Evolutionary conservation across 2,888 invertebrate genomes (phyloP), one percentile per base, ranked within the genome.

Genomic region (Ennomos erosarius): DNA sequence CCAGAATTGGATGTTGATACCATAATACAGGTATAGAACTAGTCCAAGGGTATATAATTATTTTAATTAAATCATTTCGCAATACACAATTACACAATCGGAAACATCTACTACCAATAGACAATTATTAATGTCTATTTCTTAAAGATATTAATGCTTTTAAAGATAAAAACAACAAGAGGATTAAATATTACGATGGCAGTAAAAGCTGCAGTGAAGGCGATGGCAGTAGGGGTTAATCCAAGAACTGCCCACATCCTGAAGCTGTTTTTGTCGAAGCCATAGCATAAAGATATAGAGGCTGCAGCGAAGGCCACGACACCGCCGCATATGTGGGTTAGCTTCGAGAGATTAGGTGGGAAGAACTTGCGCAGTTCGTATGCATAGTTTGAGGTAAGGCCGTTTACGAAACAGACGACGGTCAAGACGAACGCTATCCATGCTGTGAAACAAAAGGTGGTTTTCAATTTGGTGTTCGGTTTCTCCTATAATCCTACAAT

Each of bases 141-240:
- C 26, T 68, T 75, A 16, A 78, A 37, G 26, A 73, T 10, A 37
- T 52, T 67, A 26, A 59, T 52, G 34, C 73, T 59, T 62, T 82
- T 84, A 10, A 62, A 76, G 35, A 62, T 71, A 63, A 85, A 80
- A 1, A 73, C 78, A 1, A 84, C 50, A 0, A 78, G 49, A 6
- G 88, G 87, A 47, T 80, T 82, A 3, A 83, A 67, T 26, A 84
- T 78, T n/a, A 83, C 69, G 37, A 87, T 76, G 0, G 76, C 65
- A 1, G 81, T 77, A 8, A 79, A 73, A 9, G 68, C 61, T 1
- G 61, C 73, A 1, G 78, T 76, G 16, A 85, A 74, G 0, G 71
- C 70, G 10, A 87, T 82, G 10, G 79, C 52, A 0, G 80, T 69
- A 4, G 71, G 54, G 1, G 82, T 61, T 0, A 83, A 63, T 0